Base-by-base conservation (phyloP, 2,113 vertebrate species). In the Perca schrenkii region DNA sequence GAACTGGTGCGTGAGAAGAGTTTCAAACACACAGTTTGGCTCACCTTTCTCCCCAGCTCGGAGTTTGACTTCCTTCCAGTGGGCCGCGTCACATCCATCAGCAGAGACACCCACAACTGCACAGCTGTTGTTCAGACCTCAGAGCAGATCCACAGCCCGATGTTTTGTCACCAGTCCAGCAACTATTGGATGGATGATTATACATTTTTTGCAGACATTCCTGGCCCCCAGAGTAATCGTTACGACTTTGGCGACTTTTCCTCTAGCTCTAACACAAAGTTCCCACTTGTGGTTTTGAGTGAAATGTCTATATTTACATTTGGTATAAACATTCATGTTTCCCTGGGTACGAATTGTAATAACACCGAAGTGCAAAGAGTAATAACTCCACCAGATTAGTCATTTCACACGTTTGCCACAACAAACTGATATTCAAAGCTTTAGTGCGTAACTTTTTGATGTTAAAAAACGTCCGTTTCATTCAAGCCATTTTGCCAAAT, bases 1-100 rank as follows among this genome's bases (percentile, higher is more conserved):
- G 64, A 87, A 49, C 64, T 14, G 74, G 15, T 69, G 82, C 65
- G 74, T 80, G 78, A 84, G 54, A 34, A 56, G 47, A 15, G 43
- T 69, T 74, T 87, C 14, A 75, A 31, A 43, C 53, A 57, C 46
- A 3, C 12, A 46, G 71, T 36, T 83, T 85, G 86, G 83, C 80
- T 83, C 71, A 56, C 34, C 76, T 86, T 65, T 31, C 53, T 46
- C 62, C 28, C 28, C 72, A 36, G 36, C 58, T 58, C 58, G 25
- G 71, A 61, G n/a, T 4, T 68, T 36, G 3, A 68, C 82, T 78
- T 85, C 80, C 83, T 87, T 77, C 74, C 72, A 53, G 36, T 5
- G 79, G 79, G 82, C 34, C 79, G 57, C 17, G 68, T 65, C 67
- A n/a, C 49, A 19, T 69, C 36, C 21, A n/a, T 52, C 65, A 47